Evolutionary conservation across 2,797 vertebrate species (phyloP).

Genomic region (Kryptolebias ocellatus): DNA sequence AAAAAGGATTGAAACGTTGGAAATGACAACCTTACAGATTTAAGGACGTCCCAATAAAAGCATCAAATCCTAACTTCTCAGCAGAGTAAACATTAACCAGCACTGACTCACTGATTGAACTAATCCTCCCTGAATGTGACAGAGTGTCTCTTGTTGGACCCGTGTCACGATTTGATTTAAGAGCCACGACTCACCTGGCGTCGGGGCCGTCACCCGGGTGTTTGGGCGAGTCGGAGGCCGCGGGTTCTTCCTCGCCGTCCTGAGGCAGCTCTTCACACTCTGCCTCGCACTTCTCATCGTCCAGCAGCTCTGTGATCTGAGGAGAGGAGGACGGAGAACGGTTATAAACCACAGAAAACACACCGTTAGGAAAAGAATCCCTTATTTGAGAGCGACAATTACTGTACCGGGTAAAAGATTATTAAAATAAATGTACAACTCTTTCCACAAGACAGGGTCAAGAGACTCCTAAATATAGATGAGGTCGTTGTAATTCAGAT

Average conservation of each 20-base stretch:
- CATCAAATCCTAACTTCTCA: too few species aligned
- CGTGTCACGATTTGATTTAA: neutral
- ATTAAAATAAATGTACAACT: conserved; percentile 8
- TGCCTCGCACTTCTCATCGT: conserved; percentile 93
- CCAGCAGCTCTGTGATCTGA: conserved; percentile 85
- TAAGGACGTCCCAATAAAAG: too few species aligned
- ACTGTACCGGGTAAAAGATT: too few species aligned
- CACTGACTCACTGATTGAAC: too few species aligned
- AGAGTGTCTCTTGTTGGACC: too few species aligned
- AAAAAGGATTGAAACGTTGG: too few species aligned
- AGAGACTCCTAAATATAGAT: conserved; percentile 47
- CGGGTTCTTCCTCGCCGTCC: conserved; percentile 84
- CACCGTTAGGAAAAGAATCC: too few species aligned
- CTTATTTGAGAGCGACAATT: too few species aligned
- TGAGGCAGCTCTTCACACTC: conserved; percentile 91
- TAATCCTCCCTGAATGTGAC: too few species aligned
- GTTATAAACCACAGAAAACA: neutral
- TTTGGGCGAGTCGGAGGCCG: conserved; percentile 68
- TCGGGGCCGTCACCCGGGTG: conserved; percentile 59
- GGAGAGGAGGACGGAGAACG: conserved; percentile 2
- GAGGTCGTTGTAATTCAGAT: conserved; percentile 23
- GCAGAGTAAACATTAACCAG: too few species aligned
- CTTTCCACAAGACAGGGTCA: conserved; percentile 1
- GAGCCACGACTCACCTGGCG: conserved; percentile 68
- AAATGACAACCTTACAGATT: too few species aligned